Evolutionary conservation across 2,113 vertebrate species (phyloP).

Genomic region (Cettia cetti): DNA sequence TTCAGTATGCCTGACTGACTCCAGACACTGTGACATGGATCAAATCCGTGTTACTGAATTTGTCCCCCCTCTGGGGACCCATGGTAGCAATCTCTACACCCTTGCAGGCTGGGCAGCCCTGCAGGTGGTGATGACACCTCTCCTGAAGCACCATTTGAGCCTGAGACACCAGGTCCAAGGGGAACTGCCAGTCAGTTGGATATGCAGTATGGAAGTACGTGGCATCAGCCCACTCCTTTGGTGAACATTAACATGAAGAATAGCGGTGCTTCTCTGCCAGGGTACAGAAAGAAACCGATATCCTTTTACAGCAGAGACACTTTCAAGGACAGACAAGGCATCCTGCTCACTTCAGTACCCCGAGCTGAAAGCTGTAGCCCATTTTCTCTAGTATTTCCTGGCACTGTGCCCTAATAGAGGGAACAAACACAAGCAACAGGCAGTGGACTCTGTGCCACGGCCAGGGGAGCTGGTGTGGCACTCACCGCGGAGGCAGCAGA

Average conservation of each 20-base stretch:
- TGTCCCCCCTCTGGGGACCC: no score
- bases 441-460: neutral
- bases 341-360: neutral
- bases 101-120: neutral
- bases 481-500: neutral
- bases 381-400: neutral
- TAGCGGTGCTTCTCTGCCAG: accelerated
- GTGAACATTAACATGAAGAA: neutral
- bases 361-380: neutral
- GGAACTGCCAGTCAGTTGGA: neutral
- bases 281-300: neutral
- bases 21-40: accelerated
- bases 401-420: no score
- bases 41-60: neutral
- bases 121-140: neutral
- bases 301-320: neutral
- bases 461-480: neutral
- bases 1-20: neutral
- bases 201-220: neutral
- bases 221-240: neutral
- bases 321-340: neutral
- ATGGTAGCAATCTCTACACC: accelerated
- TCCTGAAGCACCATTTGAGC: neutral
- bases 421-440: neutral
- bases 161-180: neutral